A percentile compares a stretch with the other conserved stretches of the same genome.
Conservation (phyloP, 1,140 invertebrate genomes). For the Euura saliciscinereae region DNA sequence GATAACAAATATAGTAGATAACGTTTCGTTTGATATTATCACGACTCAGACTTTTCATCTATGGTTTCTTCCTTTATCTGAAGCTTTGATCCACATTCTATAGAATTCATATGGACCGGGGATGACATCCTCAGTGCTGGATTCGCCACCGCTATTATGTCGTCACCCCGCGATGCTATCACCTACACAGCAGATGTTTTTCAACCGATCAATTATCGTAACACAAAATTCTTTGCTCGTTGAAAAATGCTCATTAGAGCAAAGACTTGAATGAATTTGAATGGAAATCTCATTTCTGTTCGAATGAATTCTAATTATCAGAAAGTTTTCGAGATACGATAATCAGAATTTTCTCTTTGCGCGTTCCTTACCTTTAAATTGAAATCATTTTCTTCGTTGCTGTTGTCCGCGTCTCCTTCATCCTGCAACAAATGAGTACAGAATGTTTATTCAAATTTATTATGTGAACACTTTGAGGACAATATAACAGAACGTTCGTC, state of each 20-base stretch:
- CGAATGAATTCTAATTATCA: no score
- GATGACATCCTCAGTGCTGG: constrained; percentile 72
- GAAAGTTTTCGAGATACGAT: constrained; percentile 6
- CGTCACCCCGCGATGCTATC: constrained; percentile 80
- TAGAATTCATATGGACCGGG: constrained; percentile 43
- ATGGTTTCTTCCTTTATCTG: constrained; percentile 55
- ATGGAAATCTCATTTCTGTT: no score
- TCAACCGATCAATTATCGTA: no score
- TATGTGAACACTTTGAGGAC: no score
- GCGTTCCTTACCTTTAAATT: constrained; percentile 51
- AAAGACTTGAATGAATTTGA: no score
- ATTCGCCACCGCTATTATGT: constrained; percentile 87
- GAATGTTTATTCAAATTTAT: constrained; percentile 6
- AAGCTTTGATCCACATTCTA: constrained; percentile 50
- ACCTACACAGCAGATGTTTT: constrained; percentile 59
- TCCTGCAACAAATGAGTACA: constrained; percentile 40
- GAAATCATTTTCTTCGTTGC: constrained; percentile 56
- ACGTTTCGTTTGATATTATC: constrained; percentile 36
- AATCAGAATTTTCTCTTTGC: neutral
- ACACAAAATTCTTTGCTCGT: no score
- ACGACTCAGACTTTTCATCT: constrained; percentile 47
- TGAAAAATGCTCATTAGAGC: no score
- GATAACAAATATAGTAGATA: neutral
- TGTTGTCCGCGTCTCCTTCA: constrained; percentile 47
- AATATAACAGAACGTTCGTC: no score